Percentiles rank a stretch among this genome's conserved stretches.
Evolutionary conservation across 2,888 invertebrate species (phyloP).

Genomic region (Monoplex corrugatus): DNA sequence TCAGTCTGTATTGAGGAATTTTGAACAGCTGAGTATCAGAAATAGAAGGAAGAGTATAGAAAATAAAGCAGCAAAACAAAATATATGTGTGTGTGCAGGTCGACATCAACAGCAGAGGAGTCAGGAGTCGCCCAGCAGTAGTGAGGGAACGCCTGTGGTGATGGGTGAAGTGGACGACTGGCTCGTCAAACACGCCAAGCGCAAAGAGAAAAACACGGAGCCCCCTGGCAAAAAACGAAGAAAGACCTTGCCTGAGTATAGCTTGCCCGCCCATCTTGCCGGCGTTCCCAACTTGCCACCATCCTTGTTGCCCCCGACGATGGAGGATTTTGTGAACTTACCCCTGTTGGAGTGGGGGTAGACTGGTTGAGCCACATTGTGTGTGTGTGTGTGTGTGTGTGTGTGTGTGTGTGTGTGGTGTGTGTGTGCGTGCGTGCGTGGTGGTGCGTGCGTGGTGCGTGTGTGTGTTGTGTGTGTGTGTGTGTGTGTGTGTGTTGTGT

Average conservation of each 20-base stretch:
- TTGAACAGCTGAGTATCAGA: not conserved
- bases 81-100: not conserved
- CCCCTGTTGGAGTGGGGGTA: conserved; percentile 64
- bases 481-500: not conserved
- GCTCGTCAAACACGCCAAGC: conserved; percentile 60
- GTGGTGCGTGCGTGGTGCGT: not conserved
- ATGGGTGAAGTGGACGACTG: conserved; percentile 60
- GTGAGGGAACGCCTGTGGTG: not conserved
- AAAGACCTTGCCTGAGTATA: conserved; percentile 57
- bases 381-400: not conserved
- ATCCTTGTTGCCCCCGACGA: conserved; percentile 64
- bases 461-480: conserved; percentile 1
- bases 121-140: not conserved
- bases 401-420: not conserved
- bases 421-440: not conserved
- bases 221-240: not conserved
- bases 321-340: conserved; percentile 57
- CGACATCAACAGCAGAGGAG: not conserved
- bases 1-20: too few relatives aligned
- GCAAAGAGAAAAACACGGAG: not conserved
- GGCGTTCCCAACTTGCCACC: conserved; percentile 59
- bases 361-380: too few relatives aligned
- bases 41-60: not conserved
- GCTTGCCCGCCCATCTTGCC: conserved; percentile 57
- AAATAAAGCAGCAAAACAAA: not conserved